Evolutionary conservation across 2,888 invertebrate genomes (phyloP).

Genomic region (Leptopilina syphax): DNA sequence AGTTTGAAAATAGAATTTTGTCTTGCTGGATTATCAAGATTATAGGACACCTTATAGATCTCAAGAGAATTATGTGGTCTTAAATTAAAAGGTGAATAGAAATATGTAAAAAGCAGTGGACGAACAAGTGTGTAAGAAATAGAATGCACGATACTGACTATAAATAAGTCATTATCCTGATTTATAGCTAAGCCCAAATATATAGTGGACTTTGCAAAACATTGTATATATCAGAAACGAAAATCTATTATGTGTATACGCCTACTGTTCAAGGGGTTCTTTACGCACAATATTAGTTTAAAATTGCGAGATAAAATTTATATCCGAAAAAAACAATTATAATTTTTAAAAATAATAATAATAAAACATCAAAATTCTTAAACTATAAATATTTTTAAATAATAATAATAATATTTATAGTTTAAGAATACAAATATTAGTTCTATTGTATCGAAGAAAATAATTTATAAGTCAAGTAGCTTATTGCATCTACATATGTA

Average conservation of each 20-base stretch:
- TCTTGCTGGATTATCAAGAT: neutral
- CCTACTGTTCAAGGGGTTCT: conserved; percentile 1
- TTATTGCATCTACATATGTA: too few species aligned
- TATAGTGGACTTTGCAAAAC: conserved; percentile 5
- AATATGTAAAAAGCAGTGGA: neutral
- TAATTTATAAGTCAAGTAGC: too few species aligned
- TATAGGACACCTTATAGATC: neutral
- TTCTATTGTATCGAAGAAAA: too few species aligned
- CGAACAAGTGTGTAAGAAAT: conserved; percentile 1
- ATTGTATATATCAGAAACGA: neutral
- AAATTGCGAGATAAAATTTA: neutral
- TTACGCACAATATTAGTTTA: neutral
- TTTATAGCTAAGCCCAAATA: neutral
- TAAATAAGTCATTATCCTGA: conserved; percentile 20
- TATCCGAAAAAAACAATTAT: neutral
- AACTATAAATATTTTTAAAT: too few species aligned
- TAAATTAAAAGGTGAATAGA: neutral
- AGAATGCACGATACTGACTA: conserved; percentile 11
- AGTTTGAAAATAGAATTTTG: neutral
- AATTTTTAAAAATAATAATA: too few species aligned
- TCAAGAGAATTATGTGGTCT: conserved; percentile 1
- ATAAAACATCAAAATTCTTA: too few species aligned
- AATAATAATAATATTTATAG: too few species aligned
- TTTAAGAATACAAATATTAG: too few species aligned
- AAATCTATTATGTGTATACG: conserved; percentile 1